phyloP scores from a whole-genome alignment of 2,888 invertebrate species.

The Cotesia congregata region DNA sequence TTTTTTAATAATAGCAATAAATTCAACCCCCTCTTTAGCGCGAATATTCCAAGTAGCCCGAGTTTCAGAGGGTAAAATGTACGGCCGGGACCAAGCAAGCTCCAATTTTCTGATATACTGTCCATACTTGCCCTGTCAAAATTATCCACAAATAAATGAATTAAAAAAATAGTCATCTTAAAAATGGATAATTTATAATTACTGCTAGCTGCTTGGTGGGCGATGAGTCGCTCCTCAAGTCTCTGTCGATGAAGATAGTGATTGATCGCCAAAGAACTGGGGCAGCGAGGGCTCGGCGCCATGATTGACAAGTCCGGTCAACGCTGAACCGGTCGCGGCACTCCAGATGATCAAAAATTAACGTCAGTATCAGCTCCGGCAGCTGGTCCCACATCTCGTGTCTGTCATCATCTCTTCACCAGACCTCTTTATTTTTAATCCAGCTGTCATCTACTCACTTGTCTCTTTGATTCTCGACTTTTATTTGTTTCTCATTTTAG shows the following conservation, averaged over 20 bases:
- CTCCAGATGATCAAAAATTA: slow-evolving; percentile 63
- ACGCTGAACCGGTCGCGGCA: slow-evolving; percentile 61
- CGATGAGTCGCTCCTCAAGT: slow-evolving; percentile 60
- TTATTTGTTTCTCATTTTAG: slow-evolving; percentile 39
- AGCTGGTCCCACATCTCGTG: slow-evolving; percentile 68
- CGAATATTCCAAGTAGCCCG: slow-evolving; percentile 66
- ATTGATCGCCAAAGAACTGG: slow-evolving; percentile 66
- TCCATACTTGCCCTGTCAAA: slow-evolving; percentile 64
- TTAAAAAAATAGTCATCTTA: background rate
- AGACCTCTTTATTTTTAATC: slow-evolving; percentile 40
- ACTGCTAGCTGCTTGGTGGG: slow-evolving; percentile 62
- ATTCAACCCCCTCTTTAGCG: slow-evolving; percentile 68
- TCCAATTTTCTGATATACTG: slow-evolving; percentile 70
- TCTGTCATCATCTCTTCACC: slow-evolving; percentile 57
- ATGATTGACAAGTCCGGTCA: slow-evolving; percentile 61
- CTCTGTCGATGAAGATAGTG: slow-evolving; percentile 63
- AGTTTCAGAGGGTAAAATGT: slow-evolving; percentile 60
- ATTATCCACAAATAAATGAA: background rate
- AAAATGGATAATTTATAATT: background rate
- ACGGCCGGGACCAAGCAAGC: slow-evolving; percentile 71
- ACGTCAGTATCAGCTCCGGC: slow-evolving; percentile 67
- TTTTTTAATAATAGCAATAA: slow-evolving; percentile 65
- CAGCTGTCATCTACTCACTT: slow-evolving; percentile 72
- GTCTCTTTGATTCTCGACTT: slow-evolving; percentile 36
- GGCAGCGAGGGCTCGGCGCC: slow-evolving; percentile 62